These are phyloP conservation scores for Drosophila vallismaia DNA, from an alignment of 2,888 invertebrate genomes.

Conservation along the genomic window DNA sequence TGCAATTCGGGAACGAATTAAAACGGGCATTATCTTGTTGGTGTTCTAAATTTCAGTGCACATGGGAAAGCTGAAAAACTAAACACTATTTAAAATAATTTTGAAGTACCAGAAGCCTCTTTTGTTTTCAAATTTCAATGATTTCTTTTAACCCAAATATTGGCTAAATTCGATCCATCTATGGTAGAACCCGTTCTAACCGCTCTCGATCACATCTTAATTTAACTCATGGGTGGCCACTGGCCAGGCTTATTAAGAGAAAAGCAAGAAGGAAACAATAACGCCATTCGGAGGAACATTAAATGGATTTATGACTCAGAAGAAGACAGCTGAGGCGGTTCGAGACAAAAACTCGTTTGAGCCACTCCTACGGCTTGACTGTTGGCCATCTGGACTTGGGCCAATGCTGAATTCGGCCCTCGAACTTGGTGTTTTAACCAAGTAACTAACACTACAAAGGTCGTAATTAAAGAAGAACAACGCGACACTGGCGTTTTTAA, in stretches of 20 bases:
- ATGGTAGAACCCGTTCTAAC: background rate
- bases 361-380: conserved; percentile 28
- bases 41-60: conserved; percentile 2
- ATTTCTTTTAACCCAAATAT: background rate
- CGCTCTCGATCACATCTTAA: conserved; percentile 4
- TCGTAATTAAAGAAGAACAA: conserved; percentile 64
- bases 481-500: conserved; percentile 33
- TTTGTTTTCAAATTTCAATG: too few relatives aligned
- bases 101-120: background rate
- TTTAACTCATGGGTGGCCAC: background rate
- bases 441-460: conserved; percentile 38
- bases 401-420: conserved; percentile 47
- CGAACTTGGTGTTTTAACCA: conserved; percentile 19
- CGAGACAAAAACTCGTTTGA: conserved; percentile 37
- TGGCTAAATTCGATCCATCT: background rate
- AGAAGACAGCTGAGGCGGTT: conserved; percentile 43
- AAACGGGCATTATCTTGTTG: conserved; percentile 42
- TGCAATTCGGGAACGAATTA: conserved; percentile 73
- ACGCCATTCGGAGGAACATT: conserved; percentile 72
- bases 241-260: background rate
- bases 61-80: background rate
- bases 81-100: background rate
- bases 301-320: conserved; percentile 67
- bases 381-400: conserved; percentile 28
- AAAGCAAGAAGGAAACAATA: background rate